Conservation (phyloP, 2,113 vertebrate genomes). For the Phaethon lepturus region DNA sequence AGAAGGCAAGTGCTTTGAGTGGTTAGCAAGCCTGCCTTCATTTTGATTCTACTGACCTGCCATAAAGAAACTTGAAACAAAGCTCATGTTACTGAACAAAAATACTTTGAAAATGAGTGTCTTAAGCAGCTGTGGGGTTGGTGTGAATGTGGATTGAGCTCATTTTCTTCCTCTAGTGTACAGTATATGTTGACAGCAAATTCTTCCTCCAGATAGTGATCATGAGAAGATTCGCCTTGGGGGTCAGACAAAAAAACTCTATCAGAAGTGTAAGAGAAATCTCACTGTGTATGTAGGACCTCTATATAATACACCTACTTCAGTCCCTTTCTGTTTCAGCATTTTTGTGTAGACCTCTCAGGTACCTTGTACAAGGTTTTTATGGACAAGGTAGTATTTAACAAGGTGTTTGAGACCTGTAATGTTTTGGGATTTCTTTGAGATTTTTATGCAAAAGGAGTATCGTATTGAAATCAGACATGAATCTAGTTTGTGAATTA, state of each 20-base stretch:
- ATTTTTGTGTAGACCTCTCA: neutral
- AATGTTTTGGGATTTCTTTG: neutral
- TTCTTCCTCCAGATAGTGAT: neutral
- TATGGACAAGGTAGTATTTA: neutral
- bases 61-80: constrained; percentile 12
- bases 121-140: neutral
- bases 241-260: neutral
- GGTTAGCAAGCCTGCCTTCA: neutral
- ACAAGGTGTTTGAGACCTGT: neutral
- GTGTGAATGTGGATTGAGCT: neutral
- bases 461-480: neutral
- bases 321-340: neutral
- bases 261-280: neutral
- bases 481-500: neutral
- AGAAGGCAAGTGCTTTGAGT: neutral
- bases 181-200: neutral
- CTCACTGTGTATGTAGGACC: neutral
- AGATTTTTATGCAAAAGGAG: constrained; percentile 9
- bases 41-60: neutral
- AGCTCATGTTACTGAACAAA: neutral
- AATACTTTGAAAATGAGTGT: neutral
- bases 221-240: neutral
- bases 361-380: neutral
- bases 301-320: neutral
- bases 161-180: neutral